phyloP scores from a whole-genome alignment of 2,113 vertebrate genomes.

The Crotophaga sulcirostris region DNA sequence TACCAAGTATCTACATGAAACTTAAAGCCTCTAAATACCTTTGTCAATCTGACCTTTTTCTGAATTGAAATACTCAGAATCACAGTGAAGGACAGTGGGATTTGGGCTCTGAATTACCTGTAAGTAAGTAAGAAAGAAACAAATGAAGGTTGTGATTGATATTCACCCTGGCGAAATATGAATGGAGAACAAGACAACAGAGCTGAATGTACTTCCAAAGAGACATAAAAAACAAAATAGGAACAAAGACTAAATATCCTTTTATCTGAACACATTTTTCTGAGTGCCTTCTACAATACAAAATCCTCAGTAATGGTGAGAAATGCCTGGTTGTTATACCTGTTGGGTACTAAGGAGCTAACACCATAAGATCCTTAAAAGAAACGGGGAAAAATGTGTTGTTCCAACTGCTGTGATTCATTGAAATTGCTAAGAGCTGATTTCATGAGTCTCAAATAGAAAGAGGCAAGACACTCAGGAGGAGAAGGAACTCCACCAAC shows the following conservation, averaged over 20 bases:
- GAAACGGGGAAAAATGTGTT: background rate
- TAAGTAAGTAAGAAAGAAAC: background rate
- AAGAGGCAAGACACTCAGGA: background rate
- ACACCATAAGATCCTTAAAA: background rate
- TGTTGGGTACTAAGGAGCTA: background rate
- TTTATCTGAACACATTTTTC: background rate
- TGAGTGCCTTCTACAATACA: background rate
- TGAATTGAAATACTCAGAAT: background rate
- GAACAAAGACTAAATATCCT: background rate
- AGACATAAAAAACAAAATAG: background rate
- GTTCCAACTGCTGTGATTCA: background rate
- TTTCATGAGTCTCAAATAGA: background rate
- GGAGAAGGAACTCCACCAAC: background rate
- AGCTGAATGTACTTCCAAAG: background rate
- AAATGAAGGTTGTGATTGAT: constrained; percentile 25
- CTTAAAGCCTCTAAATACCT: background rate
- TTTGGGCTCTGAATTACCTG: background rate
- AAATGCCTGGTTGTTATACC: background rate
- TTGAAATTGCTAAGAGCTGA: background rate
- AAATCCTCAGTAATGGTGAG: background rate
- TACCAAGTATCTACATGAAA: background rate
- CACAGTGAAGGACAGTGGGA: background rate
- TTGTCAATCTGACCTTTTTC: constrained; percentile 5
- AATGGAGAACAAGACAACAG: background rate
- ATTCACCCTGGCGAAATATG: background rate